Conservation (phyloP, 2,888 invertebrate genomes). For the Caenorhabditis sp. region DNA sequence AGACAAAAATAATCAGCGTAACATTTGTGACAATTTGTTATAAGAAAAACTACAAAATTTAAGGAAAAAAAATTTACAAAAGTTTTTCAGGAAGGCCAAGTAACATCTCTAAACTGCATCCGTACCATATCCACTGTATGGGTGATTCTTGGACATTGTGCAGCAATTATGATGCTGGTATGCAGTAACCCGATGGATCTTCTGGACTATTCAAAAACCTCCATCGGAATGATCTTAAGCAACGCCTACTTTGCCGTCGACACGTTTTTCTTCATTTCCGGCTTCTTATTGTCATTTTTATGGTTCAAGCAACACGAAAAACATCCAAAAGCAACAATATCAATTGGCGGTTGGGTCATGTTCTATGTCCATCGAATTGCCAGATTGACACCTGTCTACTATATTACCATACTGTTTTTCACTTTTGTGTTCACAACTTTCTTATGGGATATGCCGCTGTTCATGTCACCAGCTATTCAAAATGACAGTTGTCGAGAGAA, state of each 20-base stretch:
- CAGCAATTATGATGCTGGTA: constrained; percentile 42
- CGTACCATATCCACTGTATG: constrained; percentile 63
- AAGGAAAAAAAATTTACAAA: background rate
- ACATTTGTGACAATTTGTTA: no score
- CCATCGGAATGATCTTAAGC: constrained; percentile 40
- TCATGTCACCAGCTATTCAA: constrained; percentile 52
- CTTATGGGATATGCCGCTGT: constrained; percentile 53
- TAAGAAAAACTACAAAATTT: no score
- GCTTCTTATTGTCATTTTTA: constrained; percentile 59
- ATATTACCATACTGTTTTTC: constrained; percentile 70
- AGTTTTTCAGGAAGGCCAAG: constrained; percentile 57
- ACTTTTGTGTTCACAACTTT: constrained; percentile 67
- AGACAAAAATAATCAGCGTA: no score
- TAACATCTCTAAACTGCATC: constrained; percentile 59
- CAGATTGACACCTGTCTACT: constrained; percentile 72
- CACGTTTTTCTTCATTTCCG: constrained; percentile 69
- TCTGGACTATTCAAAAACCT: constrained; percentile 56
- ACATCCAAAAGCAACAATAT: constrained; percentile 46
- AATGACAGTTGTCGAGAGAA: constrained; percentile 66
- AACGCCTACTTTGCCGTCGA: constrained; percentile 70
- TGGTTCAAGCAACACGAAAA: constrained; percentile 64
- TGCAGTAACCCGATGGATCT: constrained; percentile 67
- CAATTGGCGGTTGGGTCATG: constrained; percentile 69
- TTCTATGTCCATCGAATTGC: constrained; percentile 75
- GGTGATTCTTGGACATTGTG: constrained; percentile 67